A percentile compares a stretch with the other conserved stretches of the same genome.
phyloP scores from a whole-genome alignment of 2,797 vertebrate species.

The Rhabdomys pumilio region DNA sequence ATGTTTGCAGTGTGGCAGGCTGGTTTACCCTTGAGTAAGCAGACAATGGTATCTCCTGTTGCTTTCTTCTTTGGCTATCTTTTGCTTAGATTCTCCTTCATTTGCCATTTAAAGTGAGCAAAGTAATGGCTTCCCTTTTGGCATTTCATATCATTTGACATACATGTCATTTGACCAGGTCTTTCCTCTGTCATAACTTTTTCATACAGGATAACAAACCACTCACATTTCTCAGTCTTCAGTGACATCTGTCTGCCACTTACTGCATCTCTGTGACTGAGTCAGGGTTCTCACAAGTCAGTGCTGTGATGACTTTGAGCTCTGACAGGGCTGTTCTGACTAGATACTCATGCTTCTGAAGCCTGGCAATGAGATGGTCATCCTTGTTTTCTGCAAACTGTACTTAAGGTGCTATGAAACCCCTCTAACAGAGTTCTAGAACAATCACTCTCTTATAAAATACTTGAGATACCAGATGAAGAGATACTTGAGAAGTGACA shows the following conservation, averaged over 20 bases:
- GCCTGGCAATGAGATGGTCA: background rate
- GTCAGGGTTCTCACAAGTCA: background rate
- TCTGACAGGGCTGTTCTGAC: background rate
- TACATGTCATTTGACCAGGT: background rate
- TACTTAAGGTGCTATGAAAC: background rate
- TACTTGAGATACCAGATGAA: background rate
- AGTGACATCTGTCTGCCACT: background rate
- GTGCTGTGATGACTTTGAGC: background rate
- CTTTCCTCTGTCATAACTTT: background rate
- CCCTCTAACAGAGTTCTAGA: background rate
- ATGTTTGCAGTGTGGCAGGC: background rate
- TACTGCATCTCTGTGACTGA: background rate
- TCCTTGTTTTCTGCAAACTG: slow-evolving; percentile 2
- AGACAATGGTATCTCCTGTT: background rate
- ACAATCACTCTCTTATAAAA: background rate
- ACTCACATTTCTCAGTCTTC: background rate
- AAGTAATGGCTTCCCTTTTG: background rate
- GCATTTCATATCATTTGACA: background rate
- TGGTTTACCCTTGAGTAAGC: background rate
- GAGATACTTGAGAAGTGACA: background rate
- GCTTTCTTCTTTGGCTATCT: background rate
- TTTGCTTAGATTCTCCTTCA: background rate
- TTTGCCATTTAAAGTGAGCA: background rate
- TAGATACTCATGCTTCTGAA: background rate
- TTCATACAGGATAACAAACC: background rate